Percentiles rank a stretch among this genome's conserved stretches.
phyloP scores from a whole-genome alignment of 2,113 vertebrate genomes.

The Pseudorasbora parva region DNA sequence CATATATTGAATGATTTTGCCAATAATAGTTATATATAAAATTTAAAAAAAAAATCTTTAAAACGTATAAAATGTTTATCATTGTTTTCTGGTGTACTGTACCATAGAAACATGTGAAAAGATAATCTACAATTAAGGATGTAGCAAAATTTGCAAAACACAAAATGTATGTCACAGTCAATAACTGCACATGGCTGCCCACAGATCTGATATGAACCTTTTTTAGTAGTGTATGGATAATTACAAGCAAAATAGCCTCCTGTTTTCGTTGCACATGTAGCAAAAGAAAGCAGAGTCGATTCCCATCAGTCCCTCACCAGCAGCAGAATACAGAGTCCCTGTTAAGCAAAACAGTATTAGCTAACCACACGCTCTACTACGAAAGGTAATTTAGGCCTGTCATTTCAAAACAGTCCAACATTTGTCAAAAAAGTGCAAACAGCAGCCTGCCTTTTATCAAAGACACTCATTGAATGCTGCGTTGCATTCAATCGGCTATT shows the following conservation, averaged over 20 bases:
- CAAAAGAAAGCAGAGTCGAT: constrained; percentile 20
- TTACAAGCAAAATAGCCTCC: neutral
- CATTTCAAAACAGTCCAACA: constrained; percentile 70
- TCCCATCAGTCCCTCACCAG: constrained; percentile 61
- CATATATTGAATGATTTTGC: too few relatives aligned
- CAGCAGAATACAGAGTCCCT: constrained; percentile 40
- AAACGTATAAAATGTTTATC: too few relatives aligned
- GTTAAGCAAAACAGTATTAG: constrained; percentile 52
- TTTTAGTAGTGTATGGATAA: neutral
- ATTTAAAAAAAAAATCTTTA: too few relatives aligned
- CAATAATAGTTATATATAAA: too few relatives aligned
- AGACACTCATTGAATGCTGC: constrained; percentile 63
- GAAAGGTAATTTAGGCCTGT: constrained; percentile 70
- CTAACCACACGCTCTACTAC: constrained; percentile 54
- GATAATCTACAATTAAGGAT: too few relatives aligned
- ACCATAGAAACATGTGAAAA: too few relatives aligned
- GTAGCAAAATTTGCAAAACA: too few relatives aligned
- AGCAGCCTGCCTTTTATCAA: constrained; percentile 61
- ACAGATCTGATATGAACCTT: neutral
- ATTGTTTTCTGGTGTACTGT: too few relatives aligned
- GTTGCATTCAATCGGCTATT: constrained; percentile 69
- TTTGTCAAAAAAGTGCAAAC: constrained; percentile 69
- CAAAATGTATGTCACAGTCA: too few relatives aligned
- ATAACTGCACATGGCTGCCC: too few relatives aligned
- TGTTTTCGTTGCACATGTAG: neutral